Evolutionary conservation across 1,140 invertebrate species (phyloP), one percentile per base, ranked within the genome.

Genomic region (Zaprionus camerounensis): DNA sequence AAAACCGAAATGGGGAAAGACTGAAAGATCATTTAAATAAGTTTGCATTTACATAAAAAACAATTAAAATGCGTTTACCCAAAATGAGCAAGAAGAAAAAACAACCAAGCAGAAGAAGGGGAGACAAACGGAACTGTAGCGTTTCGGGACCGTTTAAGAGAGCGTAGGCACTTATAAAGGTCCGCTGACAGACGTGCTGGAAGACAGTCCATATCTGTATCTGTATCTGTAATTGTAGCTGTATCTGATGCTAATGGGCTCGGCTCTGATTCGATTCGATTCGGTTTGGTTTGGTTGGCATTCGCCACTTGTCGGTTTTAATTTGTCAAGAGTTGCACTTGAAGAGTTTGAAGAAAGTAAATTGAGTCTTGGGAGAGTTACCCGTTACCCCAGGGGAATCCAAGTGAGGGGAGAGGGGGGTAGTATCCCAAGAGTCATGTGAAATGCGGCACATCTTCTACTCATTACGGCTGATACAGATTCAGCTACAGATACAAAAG

Each of bases 301-400:
- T 76, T 79, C 73, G 68, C 85, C 84, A 90, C 84, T 88, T 88
- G 82, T 78, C 63, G 59, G 58, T 72, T 90, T 88, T 84, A 88
- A 90, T 90, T 88, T 88, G 85, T 88, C 78, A 83, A 88, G 84
- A 90, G 84, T 81, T 84, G 84, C 81, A 88, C 84, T 88, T 90
- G 85, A 34, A 34, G 31, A 88, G 53, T n/a, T 26, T 56, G 12
- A 84, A 75, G 84, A 88, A 88, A 88, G 84, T 88, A 79, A 88
- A 90, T 88, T 87, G 84, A 83, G 80, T 72, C 46, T 72, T 74
- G 69, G 41, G 38, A 34, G 44, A 36, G 26, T 38, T 28, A 57
- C 49, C 20, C 69, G 64, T 68, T 46, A 46, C 2, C 7, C n/a
- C 5, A 5, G 41, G 41, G 41, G n/a, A 44, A 7, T 17, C 38